A percentile compares a stretch with the other conserved stretches of the same genome.
Conservation (phyloP, 2,888 invertebrate species). For the Gari tellinella region DNA sequence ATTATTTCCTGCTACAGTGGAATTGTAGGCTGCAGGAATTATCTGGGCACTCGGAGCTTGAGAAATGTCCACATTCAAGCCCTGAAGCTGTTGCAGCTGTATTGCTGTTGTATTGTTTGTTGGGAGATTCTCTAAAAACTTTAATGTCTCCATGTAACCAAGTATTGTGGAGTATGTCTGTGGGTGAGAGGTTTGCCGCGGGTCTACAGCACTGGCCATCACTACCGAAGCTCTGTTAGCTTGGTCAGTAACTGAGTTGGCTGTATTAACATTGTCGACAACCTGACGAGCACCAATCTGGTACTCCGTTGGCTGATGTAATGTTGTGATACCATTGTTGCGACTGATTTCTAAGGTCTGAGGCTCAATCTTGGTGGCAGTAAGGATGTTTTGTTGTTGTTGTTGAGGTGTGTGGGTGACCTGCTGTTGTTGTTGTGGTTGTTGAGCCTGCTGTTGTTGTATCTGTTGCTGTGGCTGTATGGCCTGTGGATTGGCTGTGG, state of each 20-base stretch:
- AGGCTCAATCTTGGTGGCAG: conserved; percentile 32
- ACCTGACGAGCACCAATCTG: conserved; percentile 39
- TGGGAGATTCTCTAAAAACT: conserved; percentile 67
- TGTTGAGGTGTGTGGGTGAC: conserved; percentile 53
- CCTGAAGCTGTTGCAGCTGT: conserved; percentile 52
- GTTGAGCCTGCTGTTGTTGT: conserved; percentile 44
- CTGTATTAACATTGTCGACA: conserved; percentile 1
- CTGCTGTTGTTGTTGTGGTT: conserved; percentile 40
- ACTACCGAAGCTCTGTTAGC: conserved; percentile 48
- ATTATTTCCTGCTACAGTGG: conserved; percentile 26
- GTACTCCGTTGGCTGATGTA: conserved; percentile 58
- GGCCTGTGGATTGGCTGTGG: conserved; percentile 43
- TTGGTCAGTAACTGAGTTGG: conserved; percentile 37
- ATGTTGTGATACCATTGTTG: conserved; percentile 22
- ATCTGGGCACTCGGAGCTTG: conserved; percentile 32
- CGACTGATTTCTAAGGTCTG: conserved; percentile 29
- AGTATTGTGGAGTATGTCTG: conserved; percentile 62
- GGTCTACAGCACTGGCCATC: conserved; percentile 47
- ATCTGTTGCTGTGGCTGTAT: conserved; percentile 46
- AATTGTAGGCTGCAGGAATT: conserved; percentile 34
- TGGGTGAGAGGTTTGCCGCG: conserved; percentile 52
- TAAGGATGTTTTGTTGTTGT: conserved; percentile 9
- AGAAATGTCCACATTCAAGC: conserved; percentile 48
- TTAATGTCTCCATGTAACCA: conserved; percentile 66
- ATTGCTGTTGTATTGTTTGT: conserved; percentile 58